Conservation (phyloP, 2,888 invertebrate species). For the Rhabditophanes sp. region DNA sequence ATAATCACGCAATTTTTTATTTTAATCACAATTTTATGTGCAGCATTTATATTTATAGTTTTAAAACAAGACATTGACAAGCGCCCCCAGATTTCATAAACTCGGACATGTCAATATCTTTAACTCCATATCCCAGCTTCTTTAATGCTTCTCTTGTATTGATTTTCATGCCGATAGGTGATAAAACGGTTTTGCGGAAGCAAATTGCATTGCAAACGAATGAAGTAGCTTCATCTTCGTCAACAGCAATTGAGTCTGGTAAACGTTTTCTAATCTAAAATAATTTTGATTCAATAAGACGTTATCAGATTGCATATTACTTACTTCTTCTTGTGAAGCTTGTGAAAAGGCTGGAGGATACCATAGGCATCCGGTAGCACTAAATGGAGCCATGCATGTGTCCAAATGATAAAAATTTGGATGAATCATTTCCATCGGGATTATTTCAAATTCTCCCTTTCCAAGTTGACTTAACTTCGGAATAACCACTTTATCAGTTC, state of each 20-base stretch:
- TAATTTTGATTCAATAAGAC: conserved; percentile 1
- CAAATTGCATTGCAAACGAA: conserved; percentile 43
- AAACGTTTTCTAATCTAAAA: conserved; percentile 29
- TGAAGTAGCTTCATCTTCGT: conserved; percentile 32
- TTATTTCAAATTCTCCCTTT: conserved; percentile 27
- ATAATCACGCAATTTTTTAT: too few species aligned
- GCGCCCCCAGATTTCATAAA: conserved; percentile 44
- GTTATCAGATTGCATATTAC: neutral
- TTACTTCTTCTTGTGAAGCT: conserved; percentile 27
- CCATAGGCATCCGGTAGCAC: conserved; percentile 30
- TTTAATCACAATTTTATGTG: too few species aligned
- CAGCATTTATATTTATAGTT: conserved; percentile 30
- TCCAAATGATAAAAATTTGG: conserved; percentile 42
- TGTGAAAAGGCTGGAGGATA: conserved; percentile 36
- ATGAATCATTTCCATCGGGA: conserved; percentile 30
- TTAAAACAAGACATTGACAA: conserved; percentile 40
- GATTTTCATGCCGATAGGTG: conserved; percentile 32
- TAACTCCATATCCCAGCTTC: conserved; percentile 26
- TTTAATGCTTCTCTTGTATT: conserved; percentile 18
- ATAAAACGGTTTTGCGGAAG: conserved; percentile 32
- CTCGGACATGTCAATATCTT: conserved; percentile 41
- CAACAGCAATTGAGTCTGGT: conserved; percentile 37
- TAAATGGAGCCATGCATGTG: conserved; percentile 41
- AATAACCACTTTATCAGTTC: conserved; percentile 31
- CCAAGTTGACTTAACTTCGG: conserved; percentile 14